Base-by-base conservation (phyloP, 1,140 invertebrate genomes). In the Thaumatotibia leucotreta region DNA sequence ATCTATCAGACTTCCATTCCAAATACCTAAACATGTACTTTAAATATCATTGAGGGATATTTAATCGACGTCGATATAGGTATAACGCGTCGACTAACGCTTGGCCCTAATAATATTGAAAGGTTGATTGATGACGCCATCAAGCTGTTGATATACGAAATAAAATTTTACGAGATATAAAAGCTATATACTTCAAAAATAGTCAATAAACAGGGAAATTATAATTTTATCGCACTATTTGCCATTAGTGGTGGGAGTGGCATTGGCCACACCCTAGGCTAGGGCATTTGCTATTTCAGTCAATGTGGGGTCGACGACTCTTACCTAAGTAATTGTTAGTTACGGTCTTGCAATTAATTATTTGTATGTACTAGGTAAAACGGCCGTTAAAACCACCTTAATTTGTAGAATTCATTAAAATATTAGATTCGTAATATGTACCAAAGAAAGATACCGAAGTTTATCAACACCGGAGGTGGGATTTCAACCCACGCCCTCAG, bases 111-210 rank as follows among this genome's bases (percentile, higher is more conserved):
- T 58, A 58, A 58, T 58, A 31, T 58, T 58, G 52, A 58, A 58
- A 58, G 52, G 52, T 58, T 58, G 52, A 58, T 58, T 58, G 52
- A 58, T 58, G 27, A 29, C 52, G 52, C 52, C 24, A 58, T 58
- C 52, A 58, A 29, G 52, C 23, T 24, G 52, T 27, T 58, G 52
- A 58, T 58, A 58, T 27, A 58, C 52, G 52, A 27, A 58, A 58
- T 58, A 58, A 58, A 58, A 24, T 58, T 58, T 58, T 27, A 58
- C 14, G n/a, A 29, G 52, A 58, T 27, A 27, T 58, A 58, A 54
- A 54, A 58, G 39, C 39, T 9, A 6, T 1, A 11, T 58, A 58
- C 29, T 27, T 29, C 24, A 58, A 23, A 58, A 58, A 29, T 27
- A 14, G 23, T 58, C 10, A 14, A 29, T 58, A 14, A 17, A 24